phyloP scores from a whole-genome alignment of 1,140 invertebrate species.

The Cyphomyrmex costatus region DNA sequence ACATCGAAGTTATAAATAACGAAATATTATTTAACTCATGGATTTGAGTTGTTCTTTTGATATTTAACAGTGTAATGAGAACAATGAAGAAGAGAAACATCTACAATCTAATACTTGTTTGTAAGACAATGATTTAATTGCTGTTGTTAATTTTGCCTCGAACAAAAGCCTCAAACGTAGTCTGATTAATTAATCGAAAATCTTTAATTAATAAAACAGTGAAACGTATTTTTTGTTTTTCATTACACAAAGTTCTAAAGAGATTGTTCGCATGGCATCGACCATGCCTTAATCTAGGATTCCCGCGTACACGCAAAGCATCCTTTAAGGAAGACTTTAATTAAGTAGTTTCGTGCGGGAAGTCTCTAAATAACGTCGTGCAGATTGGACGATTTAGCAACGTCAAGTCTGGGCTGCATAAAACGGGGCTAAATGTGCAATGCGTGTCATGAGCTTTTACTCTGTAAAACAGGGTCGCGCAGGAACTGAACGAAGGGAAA shows the following conservation, averaged over 20 bases:
- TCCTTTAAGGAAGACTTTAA: conserved; percentile 60
- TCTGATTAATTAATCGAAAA: not conserved
- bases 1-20: no score
- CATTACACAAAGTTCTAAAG: conserved; percentile 4
- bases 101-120: not conserved
- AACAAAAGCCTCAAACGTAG: not conserved
- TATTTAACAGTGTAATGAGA: no score
- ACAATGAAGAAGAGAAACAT: not conserved
- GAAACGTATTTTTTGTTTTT: not conserved
- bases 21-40: no score
- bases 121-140: not conserved
- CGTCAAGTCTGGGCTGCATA: conserved; percentile 42
- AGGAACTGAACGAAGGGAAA: conserved; percentile 26
- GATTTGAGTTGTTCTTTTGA: no score
- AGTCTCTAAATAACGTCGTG: conserved; percentile 69
- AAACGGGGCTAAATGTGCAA: conserved; percentile 53
- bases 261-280: conserved; percentile 14
- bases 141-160: not conserved
- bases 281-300: conserved; percentile 28
- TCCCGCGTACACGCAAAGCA: conserved; percentile 48
- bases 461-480: conserved; percentile 5
- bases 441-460: conserved; percentile 39
- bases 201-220: not conserved
- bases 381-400: conserved; percentile 61
- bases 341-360: conserved; percentile 60